Percentiles rank a stretch among this genome's conserved stretches.
These are phyloP conservation scores for Bothrops jararaca DNA, from an alignment of 2,113 vertebrate species.

Conservation along the genomic window DNA sequence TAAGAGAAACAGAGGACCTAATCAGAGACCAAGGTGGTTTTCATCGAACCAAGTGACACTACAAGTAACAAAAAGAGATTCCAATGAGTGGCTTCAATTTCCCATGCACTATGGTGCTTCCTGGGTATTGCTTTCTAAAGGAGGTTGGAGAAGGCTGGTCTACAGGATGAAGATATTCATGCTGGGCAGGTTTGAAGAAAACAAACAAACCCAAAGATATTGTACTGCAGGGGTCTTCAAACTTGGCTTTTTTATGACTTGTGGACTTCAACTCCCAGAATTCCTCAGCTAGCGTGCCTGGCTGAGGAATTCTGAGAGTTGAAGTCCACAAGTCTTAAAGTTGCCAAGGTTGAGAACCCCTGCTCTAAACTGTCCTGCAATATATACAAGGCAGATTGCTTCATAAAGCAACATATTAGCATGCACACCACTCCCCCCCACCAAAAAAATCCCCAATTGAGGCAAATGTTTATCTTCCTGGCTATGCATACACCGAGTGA, in stretches of 20 bases:
- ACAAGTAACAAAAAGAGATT: too few relatives aligned
- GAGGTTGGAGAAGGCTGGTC: not conserved
- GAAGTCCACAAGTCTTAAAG: too few relatives aligned
- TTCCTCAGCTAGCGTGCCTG: too few relatives aligned
- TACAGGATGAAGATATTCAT: not conserved
- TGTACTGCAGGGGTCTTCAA: not conserved
- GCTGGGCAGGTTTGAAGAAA: not conserved
- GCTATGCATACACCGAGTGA: not conserved
- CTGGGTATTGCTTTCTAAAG: not conserved
- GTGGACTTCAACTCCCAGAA: too few relatives aligned
- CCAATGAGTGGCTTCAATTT: not conserved
- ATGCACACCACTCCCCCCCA: not conserved
- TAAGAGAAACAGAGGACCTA: too few relatives aligned
- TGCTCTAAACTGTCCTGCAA: not conserved
- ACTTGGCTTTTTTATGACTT: too few relatives aligned
- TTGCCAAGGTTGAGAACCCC: too few relatives aligned
- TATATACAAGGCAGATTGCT: not conserved
- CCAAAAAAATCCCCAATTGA: not conserved
- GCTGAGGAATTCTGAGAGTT: too few relatives aligned
- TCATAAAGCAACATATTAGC: not conserved
- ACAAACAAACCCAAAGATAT: not conserved
- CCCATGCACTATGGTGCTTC: not conserved
- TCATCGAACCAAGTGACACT: too few relatives aligned
- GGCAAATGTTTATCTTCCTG: not conserved
- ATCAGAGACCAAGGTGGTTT: too few relatives aligned